phyloP scores from a whole-genome alignment of 1,140 invertebrate genomes.

The Pseudomyrmex flavicornis region DNA sequence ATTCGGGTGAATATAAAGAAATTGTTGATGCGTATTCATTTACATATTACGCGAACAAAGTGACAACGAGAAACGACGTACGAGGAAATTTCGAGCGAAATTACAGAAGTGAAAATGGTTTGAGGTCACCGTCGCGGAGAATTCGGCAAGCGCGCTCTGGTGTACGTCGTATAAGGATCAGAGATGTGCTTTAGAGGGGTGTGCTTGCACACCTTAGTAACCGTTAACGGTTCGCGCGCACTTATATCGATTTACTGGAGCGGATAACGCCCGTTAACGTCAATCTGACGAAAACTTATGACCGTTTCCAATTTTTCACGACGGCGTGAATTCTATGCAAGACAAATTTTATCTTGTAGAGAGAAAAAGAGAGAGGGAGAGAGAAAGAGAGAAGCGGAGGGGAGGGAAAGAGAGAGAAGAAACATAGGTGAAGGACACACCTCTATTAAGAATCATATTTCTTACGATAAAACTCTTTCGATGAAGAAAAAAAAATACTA shows the following conservation, averaged over 20 bases:
- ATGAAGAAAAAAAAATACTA: too few relatives aligned
- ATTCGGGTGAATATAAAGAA: too few relatives aligned
- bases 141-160: not conserved
- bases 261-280: slow-evolving; percentile 36
- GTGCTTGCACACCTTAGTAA: slow-evolving; percentile 11
- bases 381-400: slow-evolving; percentile 22
- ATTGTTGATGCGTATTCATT: too few relatives aligned
- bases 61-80: not conserved
- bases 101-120: not conserved
- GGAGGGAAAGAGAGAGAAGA: slow-evolving; percentile 15
- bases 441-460: slow-evolving; percentile 81
- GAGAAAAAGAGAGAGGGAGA: not conserved
- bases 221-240: slow-evolving; percentile 17
- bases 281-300: slow-evolving; percentile 32
- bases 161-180: not conserved
- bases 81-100: not conserved
- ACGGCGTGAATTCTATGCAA: slow-evolving; percentile 8
- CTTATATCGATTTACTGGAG: slow-evolving; percentile 51
- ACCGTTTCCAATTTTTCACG: not conserved
- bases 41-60: too few relatives aligned
- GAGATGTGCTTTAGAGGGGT: slow-evolving; percentile 20
- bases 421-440: slow-evolving; percentile 64
- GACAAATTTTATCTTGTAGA: not conserved
- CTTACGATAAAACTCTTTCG: slow-evolving; percentile 70
- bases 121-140: not conserved